phyloP scores from a whole-genome alignment of 1,140 invertebrate genomes.

The Uloborus diversus region DNA sequence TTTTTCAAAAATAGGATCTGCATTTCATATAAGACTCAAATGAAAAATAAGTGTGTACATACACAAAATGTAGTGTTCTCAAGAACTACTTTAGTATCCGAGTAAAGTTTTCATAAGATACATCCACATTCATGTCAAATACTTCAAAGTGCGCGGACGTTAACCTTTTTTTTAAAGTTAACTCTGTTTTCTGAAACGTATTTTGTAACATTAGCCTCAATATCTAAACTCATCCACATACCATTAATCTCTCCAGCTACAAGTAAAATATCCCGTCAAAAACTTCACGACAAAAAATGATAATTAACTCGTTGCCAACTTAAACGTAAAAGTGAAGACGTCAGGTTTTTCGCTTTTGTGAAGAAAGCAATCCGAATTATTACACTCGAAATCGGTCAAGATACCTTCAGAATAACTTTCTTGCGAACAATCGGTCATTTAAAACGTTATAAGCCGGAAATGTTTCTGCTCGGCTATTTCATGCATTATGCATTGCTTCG shows the following conservation, averaged over 20 bases:
- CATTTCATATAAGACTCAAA: too few relatives aligned
- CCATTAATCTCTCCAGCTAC: too few relatives aligned
- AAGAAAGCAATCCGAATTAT: neutral
- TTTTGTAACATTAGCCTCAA: neutral
- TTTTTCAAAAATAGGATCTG: too few relatives aligned
- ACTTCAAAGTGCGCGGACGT: too few relatives aligned
- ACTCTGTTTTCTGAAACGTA: neutral
- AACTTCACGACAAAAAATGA: neutral
- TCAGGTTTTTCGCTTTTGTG: neutral
- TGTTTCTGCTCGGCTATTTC: neutral
- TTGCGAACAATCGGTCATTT: neutral
- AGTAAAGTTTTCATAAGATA: too few relatives aligned
- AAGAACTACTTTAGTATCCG: too few relatives aligned
- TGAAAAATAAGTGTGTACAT: too few relatives aligned
- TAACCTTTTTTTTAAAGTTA: too few relatives aligned
- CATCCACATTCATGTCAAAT: too few relatives aligned
- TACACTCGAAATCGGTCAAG: neutral
- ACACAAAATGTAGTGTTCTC: too few relatives aligned
- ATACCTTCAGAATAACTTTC: neutral
- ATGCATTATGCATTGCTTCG: slow-evolving; percentile 5
- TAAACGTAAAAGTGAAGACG: neutral
- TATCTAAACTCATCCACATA: neutral
- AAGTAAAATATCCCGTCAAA: too few relatives aligned
- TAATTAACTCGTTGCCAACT: neutral
- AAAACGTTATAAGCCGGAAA: neutral